Evolutionary conservation across 2,113 vertebrate genomes (phyloP), one percentile per base, ranked within the genome.

Genomic region (Grammomys dolichurus): DNA sequence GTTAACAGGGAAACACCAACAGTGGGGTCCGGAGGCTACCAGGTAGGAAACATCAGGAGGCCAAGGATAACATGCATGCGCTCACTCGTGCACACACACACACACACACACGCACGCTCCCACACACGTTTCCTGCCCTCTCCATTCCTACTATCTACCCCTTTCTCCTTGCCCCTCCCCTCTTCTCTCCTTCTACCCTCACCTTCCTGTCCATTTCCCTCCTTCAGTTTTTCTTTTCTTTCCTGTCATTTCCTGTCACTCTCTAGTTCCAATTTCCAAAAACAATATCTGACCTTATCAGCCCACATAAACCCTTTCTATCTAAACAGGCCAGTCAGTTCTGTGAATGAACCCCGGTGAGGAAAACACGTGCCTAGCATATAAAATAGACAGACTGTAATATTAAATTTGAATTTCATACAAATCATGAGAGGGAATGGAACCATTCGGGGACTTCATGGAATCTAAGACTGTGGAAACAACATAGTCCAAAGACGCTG

Each of bases 71-170:
- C 77, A 12, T 0, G 9, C 26, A 65, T 8, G 63, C 63, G 28
- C 2, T n/a, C n/a, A n/a, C n/a, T n/a, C n/a, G n/a, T n/a, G n/a
- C n/a, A n/a, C n/a, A n/a, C 22, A 10, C 51, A 51, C 48, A 1
- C 20, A 63, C 20, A 0, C 60, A 65, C 24, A 7, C 48, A 51
- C 9, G 26, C 9, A 65, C 9, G 2, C 63, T 28, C 0, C 1
- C 72, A 7, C 7, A 67, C 0, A 1, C 0, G 5, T 51, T 60
- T 33, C 76, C 31, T 12, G 26, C 4, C 8, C 40, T 17, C 11
- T 33, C 40, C 40, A 2, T 36, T 51, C 14, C 70, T 48, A 7
- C 31, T 72, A 10, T 43, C 33, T 93, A 2, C 17, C 28, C 4
- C 10, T 67, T 28, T 17, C 36, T 56, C 56, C 8, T 7, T 13